phyloP scores from a whole-genome alignment of 2,797 vertebrate species.

The Somateria mollissima region DNA sequence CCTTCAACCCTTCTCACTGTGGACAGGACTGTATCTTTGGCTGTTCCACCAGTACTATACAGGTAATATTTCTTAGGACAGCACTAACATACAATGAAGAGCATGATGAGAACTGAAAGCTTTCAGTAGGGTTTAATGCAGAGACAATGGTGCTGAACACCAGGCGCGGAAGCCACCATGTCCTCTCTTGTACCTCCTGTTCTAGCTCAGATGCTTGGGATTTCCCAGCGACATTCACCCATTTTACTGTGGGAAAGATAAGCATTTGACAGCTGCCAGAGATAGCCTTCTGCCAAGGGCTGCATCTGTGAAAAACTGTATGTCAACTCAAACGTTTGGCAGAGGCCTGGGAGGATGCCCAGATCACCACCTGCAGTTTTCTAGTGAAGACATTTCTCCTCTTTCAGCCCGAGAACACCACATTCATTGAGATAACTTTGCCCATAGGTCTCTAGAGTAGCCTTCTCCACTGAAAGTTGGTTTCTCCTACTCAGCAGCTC shows the following conservation, averaged over 20 bases:
- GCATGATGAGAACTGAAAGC: not conserved
- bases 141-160: not conserved
- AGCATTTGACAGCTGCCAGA: conserved; percentile 48
- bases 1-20: not conserved
- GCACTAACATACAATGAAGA: not conserved
- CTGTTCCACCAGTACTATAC: not conserved
- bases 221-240: conserved; percentile 22
- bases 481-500: not conserved
- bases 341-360: conserved; percentile 33
- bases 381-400: not conserved
- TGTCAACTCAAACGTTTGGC: not conserved
- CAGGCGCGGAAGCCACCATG: not conserved
- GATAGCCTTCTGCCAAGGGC: conserved; percentile 15
- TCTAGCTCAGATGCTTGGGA: conserved; percentile 8
- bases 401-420: not conserved
- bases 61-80: not conserved
- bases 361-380: conserved; percentile 44
- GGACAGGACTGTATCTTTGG: not conserved
- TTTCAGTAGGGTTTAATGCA: not conserved
- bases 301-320: conserved; percentile 26
- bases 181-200: not conserved
- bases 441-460: not conserved
- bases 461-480: not conserved
- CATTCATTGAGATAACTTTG: not conserved
- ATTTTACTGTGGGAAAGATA: not conserved